A percentile compares a stretch with the other conserved stretches of the same genome.
These are phyloP conservation scores for Dendrophyllia cribrosa DNA, from an alignment of 64 coral and sea anemone species.

Conservation along the genomic window DNA sequence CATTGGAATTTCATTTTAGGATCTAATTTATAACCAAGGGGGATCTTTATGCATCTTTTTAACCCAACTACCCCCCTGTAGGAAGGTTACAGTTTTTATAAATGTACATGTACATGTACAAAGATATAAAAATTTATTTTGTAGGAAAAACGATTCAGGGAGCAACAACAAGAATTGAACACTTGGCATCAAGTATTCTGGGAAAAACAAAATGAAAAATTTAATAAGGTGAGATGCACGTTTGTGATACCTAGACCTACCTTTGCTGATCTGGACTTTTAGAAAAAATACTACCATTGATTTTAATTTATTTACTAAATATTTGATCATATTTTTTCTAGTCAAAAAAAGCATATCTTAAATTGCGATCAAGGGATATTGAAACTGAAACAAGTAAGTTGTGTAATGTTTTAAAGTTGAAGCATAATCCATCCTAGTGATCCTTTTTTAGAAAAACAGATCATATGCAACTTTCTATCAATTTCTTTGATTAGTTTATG, in stretches of 20 bases:
- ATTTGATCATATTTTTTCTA: background rate
- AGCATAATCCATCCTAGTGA: too few species aligned
- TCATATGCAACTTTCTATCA: too few species aligned
- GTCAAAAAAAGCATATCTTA: slow-evolving; percentile 40
- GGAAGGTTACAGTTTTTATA: too few species aligned
- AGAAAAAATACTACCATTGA: background rate
- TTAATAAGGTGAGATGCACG: slow-evolving; percentile 68
- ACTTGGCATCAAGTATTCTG: slow-evolving; percentile 93
- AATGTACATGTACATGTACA: too few species aligned
- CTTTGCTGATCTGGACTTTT: background rate
- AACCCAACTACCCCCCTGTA: too few species aligned
- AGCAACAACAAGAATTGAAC: slow-evolving; percentile 70
- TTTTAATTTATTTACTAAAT: background rate
- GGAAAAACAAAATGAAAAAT: slow-evolving; percentile 87
- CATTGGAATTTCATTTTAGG: too few species aligned
- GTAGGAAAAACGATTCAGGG: slow-evolving; percentile 80
- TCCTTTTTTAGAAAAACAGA: too few species aligned
- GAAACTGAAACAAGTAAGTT: slow-evolving; percentile 29
- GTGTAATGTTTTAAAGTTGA: too few species aligned
- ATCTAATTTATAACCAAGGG: too few species aligned
- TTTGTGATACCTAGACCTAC: background rate
- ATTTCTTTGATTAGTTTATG: too few species aligned
- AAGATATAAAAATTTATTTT: background rate
- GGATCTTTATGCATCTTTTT: too few species aligned
- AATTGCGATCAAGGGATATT: slow-evolving; percentile 9